phyloP scores from a whole-genome alignment of 1,140 invertebrate species.

The Drosophila orena region DNA sequence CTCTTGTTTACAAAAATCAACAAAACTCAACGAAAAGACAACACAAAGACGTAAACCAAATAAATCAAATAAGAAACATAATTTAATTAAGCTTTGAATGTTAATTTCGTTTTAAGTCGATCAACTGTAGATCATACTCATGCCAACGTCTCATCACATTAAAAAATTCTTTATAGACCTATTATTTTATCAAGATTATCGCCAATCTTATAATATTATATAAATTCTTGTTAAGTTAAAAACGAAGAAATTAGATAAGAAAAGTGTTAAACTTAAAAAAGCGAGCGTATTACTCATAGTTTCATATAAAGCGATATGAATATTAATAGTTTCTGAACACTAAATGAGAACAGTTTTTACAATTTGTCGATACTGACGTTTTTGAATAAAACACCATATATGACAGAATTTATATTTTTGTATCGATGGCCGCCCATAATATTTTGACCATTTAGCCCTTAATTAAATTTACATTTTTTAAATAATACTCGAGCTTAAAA shows the following conservation, averaged over 20 bases:
- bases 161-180: constrained; percentile 25
- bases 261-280: neutral
- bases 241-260: neutral
- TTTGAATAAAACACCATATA: constrained; percentile 1
- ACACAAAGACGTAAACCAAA: constrained; percentile 16
- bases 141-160: constrained; percentile 61
- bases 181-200: neutral
- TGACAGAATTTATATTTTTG: neutral
- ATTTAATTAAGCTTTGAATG: constrained; percentile 51
- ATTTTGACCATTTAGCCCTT: neutral
- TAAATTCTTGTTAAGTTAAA: constrained; percentile 9
- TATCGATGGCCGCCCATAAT: neutral
- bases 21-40: constrained; percentile 17
- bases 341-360: neutral
- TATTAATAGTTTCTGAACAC: constrained; percentile 3
- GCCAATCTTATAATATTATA: neutral
- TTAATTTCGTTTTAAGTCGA: constrained; percentile 68
- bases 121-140: constrained; percentile 14
- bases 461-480: neutral
- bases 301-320: constrained; percentile 7
- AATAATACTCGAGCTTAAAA: neutral
- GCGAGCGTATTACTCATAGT: constrained; percentile 1
- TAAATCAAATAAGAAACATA: constrained; percentile 52
- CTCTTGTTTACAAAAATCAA: constrained; percentile 20
- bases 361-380: neutral